These are phyloP conservation scores for Trichacis sp. DNA, from an alignment of 2,888 invertebrate species.

Conservation along the genomic window DNA sequence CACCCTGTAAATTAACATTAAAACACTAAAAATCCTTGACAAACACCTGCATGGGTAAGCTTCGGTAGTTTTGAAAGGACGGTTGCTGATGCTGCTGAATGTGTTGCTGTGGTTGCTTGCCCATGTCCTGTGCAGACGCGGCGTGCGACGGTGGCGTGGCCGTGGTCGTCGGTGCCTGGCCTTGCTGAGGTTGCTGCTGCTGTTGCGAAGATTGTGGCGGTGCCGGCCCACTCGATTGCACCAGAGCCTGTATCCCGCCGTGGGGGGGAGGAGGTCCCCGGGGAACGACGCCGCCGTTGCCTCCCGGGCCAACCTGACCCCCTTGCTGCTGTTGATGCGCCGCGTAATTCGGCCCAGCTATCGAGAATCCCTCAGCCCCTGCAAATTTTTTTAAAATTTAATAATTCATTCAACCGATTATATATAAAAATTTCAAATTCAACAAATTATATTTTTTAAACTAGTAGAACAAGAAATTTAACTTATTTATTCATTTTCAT, in stretches of 20 bases:
- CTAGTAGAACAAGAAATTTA: too few relatives aligned
- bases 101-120: conserved; percentile 63
- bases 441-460: too few relatives aligned
- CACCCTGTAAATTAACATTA: too few relatives aligned
- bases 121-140: conserved; percentile 64
- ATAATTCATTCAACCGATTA: too few relatives aligned
- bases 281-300: conserved; percentile 62
- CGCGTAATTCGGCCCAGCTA: conserved; percentile 64
- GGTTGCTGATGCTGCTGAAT: conserved; percentile 58
- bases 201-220: conserved; percentile 47
- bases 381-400: too few relatives aligned
- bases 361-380: conserved; percentile 65
- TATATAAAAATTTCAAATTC: too few relatives aligned
- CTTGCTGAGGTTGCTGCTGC: conserved; percentile 56
- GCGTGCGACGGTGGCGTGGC: conserved; percentile 62
- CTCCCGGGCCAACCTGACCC: conserved; percentile 66
- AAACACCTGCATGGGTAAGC: too few relatives aligned
- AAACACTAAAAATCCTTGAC: too few relatives aligned
- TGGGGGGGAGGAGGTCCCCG: conserved; percentile 62
- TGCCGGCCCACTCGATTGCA: conserved; percentile 59
- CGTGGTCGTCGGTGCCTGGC: conserved; percentile 59
- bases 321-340: conserved; percentile 67
- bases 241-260: conserved; percentile 60
- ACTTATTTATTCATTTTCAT: too few relatives aligned
- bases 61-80: conserved; percentile 48